Evolutionary conservation across 2,797 vertebrate genomes (phyloP).

Genomic region (Oreortyx pictus): DNA sequence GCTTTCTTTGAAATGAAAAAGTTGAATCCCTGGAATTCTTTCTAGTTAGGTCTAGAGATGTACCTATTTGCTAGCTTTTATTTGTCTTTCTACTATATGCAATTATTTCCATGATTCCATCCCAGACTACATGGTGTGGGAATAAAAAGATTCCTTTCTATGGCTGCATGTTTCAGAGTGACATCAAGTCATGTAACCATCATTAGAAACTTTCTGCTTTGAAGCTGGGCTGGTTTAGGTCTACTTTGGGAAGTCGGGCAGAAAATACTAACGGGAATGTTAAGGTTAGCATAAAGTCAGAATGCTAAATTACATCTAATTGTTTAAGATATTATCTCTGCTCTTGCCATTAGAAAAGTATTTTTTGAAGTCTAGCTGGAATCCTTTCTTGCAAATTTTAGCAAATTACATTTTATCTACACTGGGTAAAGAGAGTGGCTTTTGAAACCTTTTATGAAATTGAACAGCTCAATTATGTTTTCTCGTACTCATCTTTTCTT

Average conservation of each 20-base stretch:
- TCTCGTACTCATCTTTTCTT: not conserved
- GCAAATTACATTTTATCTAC: not conserved
- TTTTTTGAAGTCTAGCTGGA: not conserved
- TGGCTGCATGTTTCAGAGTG: not conserved
- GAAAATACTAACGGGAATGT: not conserved
- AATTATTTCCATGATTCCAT: not conserved
- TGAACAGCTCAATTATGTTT: not conserved
- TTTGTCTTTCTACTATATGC: not conserved
- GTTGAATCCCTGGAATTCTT: not conserved
- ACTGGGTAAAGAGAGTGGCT: not conserved
- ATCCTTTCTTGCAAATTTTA: not conserved
- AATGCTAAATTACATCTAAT: not conserved
- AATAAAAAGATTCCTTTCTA: not conserved
- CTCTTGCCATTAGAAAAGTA: not conserved
- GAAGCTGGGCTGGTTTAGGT: not conserved
- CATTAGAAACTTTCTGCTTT: not conserved
- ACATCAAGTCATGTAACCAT: not conserved
- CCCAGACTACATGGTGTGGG: not conserved
- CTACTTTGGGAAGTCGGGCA: not conserved
- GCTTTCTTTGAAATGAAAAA: not conserved
- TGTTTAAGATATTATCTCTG: not conserved
- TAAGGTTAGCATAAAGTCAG: not conserved
- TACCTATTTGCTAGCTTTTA: not conserved
- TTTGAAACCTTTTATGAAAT: not conserved
- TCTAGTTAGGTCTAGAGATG: not conserved